Evolutionary conservation across 2,797 vertebrate genomes (phyloP).

Genomic region (Sebastes trivittatus): DNA sequence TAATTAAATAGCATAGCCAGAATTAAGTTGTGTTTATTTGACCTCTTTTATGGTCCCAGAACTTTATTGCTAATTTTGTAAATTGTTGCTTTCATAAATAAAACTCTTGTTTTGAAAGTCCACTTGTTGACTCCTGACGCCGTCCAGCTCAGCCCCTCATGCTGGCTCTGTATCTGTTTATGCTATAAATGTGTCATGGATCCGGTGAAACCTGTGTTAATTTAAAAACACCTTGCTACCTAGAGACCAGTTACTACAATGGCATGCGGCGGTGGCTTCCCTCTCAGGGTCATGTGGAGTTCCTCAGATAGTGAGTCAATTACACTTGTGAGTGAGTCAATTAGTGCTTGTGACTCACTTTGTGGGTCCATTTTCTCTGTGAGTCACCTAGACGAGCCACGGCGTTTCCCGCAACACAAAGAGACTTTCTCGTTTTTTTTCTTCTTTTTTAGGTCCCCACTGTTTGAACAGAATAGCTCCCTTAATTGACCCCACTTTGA

Average conservation of each 20-base stretch:
- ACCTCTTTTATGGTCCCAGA: background rate
- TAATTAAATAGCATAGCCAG: background rate
- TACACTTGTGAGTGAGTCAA: constrained; percentile 54
- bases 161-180: background rate
- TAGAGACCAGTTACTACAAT: constrained; percentile 14
- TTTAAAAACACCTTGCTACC: constrained; percentile 32
- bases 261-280: constrained; percentile 33
- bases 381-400: constrained; percentile 62
- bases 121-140: background rate
- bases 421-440: constrained; percentile 29
- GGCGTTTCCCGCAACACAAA: constrained; percentile 60
- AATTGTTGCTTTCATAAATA: background rate
- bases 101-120: background rate
- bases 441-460: constrained; percentile 30
- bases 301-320: constrained; percentile 60
- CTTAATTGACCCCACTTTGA: constrained; percentile 70
- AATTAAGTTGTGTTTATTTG: background rate
- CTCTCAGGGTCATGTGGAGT: constrained; percentile 63
- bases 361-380: constrained; percentile 54
- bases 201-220: constrained; percentile 24
- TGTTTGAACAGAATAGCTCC: constrained; percentile 56
- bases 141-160: background rate
- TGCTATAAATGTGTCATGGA: constrained; percentile 11
- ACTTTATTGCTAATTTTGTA: background rate
- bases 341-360: constrained; percentile 65